Conservation (phyloP, 35 echinoderm and acorn worm species). For the Strongylocentrotus purpuratus region DNA sequence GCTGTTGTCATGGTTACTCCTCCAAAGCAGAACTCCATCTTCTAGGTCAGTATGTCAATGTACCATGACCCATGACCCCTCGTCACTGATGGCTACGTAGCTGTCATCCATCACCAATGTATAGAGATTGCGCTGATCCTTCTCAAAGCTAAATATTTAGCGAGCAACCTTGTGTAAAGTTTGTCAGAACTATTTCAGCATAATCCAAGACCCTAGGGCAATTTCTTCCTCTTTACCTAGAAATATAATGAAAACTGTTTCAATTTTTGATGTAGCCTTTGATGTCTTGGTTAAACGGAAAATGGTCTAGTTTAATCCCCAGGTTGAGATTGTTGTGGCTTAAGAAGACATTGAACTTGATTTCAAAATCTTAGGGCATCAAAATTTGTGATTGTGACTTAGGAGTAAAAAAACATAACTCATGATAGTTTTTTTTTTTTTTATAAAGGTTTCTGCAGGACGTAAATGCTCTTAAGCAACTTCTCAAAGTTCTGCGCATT, state of each 20-base stretch:
- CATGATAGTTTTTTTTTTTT: background rate
- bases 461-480: too few relatives aligned
- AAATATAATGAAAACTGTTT: background rate
- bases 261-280: background rate
- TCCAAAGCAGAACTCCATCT: background rate
- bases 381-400: background rate
- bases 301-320: background rate
- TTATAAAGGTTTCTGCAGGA: too few relatives aligned
- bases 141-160: constrained; percentile 36
- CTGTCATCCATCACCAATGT: background rate
- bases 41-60: background rate
- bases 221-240: background rate
- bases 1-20: background rate
- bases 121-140: background rate
- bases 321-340: background rate
- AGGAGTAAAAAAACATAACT: background rate
- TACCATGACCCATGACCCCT: background rate
- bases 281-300: background rate
- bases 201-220: background rate
- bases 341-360: background rate
- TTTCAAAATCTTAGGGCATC: background rate
- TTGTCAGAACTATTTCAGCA: constrained; percentile 35
- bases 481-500: too few relatives aligned
- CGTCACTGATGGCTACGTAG: background rate
- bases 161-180: background rate